Evolutionary conservation across 2,888 invertebrate species (phyloP), one percentile per base, ranked within the genome.

Genomic region (Portevinia maculata): DNA sequence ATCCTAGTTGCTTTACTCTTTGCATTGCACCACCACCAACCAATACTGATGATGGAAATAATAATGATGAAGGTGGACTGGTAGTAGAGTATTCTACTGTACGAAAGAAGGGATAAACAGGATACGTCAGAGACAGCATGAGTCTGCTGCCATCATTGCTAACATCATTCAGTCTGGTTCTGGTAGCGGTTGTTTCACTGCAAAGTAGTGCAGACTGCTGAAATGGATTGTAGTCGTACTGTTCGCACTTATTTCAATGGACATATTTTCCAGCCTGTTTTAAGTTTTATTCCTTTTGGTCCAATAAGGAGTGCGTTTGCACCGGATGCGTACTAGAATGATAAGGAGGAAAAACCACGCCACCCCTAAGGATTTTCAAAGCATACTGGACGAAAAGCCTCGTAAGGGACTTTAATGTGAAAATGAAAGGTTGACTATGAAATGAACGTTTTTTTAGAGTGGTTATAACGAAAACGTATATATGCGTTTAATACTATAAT

Each of bases 21-120:
- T 64, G 46, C 57, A 74, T 73, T 79, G 73, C 81, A 74, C 79
- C 69, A 84, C 62, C 71, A 71, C 46, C 69, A 73, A 65, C 65
- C 65, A 71, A 71, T 60, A 59, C 53, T 79, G 73, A 74, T 84
- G 73, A 83, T 71, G 65, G 48, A 55, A 74, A 74, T 84, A 69
- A 69, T 79, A 59, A 69, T 73, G 71, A 69, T 69, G 60, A 65
- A 64, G 64, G 64, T 79, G 21, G 71, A 67, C 59, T 41, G 59
- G 28, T 57, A 39, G 46, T 17, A 52, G 59, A 39, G 46, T 32
- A 46, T 41, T 44, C 59, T 13, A 60, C 60, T 32, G 57, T 69
- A 52, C 71, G 55, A 37, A 44, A 3, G 65, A 75, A 79, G 69
- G 79, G 70, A 79, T 79, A 67, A 75, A 76, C 32, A 28, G n/a